phyloP scores from a whole-genome alignment of 2,888 invertebrate genomes.

The Epistrophe grossulariae region DNA sequence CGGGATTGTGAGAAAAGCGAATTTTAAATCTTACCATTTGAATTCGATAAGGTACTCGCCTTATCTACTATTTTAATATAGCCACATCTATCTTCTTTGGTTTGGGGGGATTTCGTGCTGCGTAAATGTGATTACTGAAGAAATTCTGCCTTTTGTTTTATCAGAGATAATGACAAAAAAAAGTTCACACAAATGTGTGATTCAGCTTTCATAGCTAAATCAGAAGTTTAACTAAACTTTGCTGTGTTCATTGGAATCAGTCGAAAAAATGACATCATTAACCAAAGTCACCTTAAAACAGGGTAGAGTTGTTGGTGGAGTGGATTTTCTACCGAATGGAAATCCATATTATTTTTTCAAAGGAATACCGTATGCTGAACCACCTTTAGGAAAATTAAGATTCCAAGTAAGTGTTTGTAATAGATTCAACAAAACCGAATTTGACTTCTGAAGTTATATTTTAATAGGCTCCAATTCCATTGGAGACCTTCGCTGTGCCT shows the following conservation, averaged over 20 bases:
- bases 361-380: slow-evolving; percentile 86
- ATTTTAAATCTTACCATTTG: too few relatives aligned
- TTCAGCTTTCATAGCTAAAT: background rate
- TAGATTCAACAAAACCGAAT: background rate
- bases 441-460: background rate
- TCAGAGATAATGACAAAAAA: background rate
- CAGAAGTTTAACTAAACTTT: background rate
- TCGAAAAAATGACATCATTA: slow-evolving; percentile 21
- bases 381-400: slow-evolving; percentile 84
- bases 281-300: slow-evolving; percentile 82
- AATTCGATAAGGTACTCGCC: too few relatives aligned
- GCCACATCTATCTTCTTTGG: too few relatives aligned
- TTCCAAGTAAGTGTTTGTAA: slow-evolving; percentile 80
- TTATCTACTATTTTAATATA: too few relatives aligned
- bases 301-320: slow-evolving; percentile 84
- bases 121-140: too few relatives aligned
- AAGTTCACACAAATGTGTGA: background rate
- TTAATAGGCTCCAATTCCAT: slow-evolving; percentile 80
- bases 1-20: too few relatives aligned
- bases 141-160: too few relatives aligned
- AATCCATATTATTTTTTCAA: slow-evolving; percentile 84
- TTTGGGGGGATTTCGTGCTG: too few relatives aligned
- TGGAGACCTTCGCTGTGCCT: slow-evolving; percentile 79
- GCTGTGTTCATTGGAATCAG: background rate
- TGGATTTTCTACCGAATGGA: slow-evolving; percentile 82